Evolutionary conservation across 2,888 invertebrate genomes (phyloP).

Genomic region (Proisotoma minuta): DNA sequence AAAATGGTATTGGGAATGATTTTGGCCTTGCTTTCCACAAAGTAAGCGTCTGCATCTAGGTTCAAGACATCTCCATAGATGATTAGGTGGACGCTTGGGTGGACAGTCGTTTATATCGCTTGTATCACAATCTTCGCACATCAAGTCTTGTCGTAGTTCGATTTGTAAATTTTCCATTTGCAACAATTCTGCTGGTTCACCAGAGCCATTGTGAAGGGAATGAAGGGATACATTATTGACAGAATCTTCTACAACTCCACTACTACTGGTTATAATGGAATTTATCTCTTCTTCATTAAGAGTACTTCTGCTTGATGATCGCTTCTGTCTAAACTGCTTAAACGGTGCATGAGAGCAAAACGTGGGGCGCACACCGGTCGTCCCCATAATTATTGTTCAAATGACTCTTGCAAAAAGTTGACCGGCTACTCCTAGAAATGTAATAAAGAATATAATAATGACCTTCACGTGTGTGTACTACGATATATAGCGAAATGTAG

Average conservation of each 20-base stretch:
- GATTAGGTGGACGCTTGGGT: conserved; percentile 23
- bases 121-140: conserved; percentile 21
- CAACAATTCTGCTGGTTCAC: neutral
- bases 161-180: neutral
- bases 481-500: no score
- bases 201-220: conserved; percentile 3
- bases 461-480: no score
- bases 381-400: neutral
- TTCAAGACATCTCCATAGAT: conserved; percentile 44
- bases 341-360: conserved; percentile 31
- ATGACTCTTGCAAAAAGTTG: no score
- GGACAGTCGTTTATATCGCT: no score
- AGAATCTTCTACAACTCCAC: conserved; percentile 11
- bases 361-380: neutral
- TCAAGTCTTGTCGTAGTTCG: neutral
- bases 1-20: conserved; percentile 44
- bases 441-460: no score
- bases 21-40: conserved; percentile 40
- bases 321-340: conserved; percentile 13
- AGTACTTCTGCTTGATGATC: conserved; percentile 1
- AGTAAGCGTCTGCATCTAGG: conserved; percentile 36
- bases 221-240: neutral
- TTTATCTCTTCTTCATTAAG: conserved; percentile 1
- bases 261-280: conserved; percentile 3
- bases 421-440: no score